phyloP scores from a whole-genome alignment of 2,888 invertebrate species.

The Heterodera filipjevi region DNA sequence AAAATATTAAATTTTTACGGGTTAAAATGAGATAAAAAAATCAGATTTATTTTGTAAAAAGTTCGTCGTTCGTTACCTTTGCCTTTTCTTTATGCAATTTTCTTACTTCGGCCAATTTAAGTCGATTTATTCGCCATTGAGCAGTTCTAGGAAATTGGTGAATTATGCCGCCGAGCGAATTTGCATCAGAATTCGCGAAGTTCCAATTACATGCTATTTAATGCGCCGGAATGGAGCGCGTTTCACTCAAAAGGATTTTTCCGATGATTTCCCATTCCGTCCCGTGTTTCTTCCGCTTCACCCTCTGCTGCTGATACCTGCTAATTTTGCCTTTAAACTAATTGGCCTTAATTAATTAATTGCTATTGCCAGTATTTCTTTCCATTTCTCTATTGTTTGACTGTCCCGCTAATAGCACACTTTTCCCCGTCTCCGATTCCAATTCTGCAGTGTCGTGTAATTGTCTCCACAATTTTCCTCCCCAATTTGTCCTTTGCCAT shows the following conservation, averaged over 20 bases:
- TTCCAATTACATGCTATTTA: background rate
- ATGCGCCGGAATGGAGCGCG: background rate
- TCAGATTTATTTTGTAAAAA: background rate
- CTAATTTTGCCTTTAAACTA: background rate
- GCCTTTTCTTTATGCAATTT: too few species aligned
- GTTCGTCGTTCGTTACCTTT: background rate
- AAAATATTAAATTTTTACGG: background rate
- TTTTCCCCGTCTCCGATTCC: conserved; percentile 6
- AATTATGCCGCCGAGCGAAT: background rate
- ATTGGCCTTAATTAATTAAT: too few species aligned
- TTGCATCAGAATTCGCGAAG: too few species aligned
- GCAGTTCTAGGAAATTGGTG: background rate
- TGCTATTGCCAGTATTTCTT: too few species aligned
- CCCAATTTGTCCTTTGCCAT: background rate
- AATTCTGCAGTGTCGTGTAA: background rate
- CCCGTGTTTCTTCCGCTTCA: background rate
- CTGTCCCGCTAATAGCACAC: background rate
- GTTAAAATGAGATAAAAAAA: conserved; percentile 5
- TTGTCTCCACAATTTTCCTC: background rate
- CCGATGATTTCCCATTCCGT: background rate
- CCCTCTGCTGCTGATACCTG: background rate
- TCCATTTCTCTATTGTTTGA: too few species aligned
- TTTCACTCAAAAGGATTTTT: background rate
- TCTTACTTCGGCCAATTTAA: background rate
- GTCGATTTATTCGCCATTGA: background rate